Conservation (phyloP, 2,113 vertebrate species). For the Balaenoptera acutorostrata region DNA sequence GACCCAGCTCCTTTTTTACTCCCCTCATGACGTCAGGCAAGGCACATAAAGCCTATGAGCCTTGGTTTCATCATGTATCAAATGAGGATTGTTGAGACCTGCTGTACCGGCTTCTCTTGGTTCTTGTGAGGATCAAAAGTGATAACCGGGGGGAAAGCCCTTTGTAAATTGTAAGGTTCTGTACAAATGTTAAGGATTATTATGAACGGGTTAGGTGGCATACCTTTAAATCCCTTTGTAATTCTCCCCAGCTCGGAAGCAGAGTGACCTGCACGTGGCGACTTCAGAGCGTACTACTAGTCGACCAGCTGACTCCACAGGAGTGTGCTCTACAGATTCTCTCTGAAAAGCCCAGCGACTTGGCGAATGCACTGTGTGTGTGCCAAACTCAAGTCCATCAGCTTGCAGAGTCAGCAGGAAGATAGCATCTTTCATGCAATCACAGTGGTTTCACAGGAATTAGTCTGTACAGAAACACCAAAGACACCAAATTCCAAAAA, state of each 20-base stretch:
- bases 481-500: slow-evolving; percentile 18
- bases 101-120: background rate
- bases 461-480: background rate
- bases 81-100: background rate
- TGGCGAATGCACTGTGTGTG: background rate
- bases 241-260: background rate
- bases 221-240: slow-evolving; percentile 47
- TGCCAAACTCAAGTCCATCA: background rate
- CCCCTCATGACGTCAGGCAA: background rate
- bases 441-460: background rate
- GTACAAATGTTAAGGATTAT: slow-evolving; percentile 47
- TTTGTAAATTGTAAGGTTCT: slow-evolving; percentile 49
- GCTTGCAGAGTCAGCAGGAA: background rate
- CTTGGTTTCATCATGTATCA: slow-evolving; percentile 13
- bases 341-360: background rate
- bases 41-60: background rate
- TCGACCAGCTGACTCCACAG: background rate
- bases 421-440: background rate
- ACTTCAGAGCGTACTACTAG: background rate
- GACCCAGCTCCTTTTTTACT: background rate
- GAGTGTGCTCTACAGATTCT: background rate
- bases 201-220: background rate
- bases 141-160: slow-evolving; percentile 27
- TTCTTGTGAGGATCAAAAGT: slow-evolving; percentile 45
- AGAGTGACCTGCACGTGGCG: background rate